Conservation (phyloP, 2,888 invertebrate genomes). For the Drosophila buzzatii region DNA sequence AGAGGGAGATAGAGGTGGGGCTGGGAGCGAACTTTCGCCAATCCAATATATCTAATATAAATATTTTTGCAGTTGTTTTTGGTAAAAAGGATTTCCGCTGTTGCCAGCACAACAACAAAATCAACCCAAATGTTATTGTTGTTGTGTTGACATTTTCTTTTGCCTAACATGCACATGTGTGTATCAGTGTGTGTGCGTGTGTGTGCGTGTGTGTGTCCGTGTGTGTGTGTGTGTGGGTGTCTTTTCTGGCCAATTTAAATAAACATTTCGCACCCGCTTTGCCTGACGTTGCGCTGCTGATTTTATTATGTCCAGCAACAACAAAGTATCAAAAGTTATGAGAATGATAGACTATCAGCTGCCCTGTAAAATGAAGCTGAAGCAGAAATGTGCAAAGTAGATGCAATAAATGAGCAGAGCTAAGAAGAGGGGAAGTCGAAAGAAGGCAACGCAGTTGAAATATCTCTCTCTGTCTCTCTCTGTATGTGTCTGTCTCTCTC, state of each 20-base stretch:
- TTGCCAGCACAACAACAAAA: constrained; percentile 43
- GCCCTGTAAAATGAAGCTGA: background rate
- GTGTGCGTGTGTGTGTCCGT: constrained; percentile 12
- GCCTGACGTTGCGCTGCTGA: constrained; percentile 57
- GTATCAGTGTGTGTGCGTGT: too few relatives aligned
- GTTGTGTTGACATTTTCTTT: constrained; percentile 68
- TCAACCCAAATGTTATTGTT: constrained; percentile 41
- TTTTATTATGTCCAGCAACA: constrained; percentile 73
- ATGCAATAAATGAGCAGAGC: background rate
- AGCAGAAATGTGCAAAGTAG: too few relatives aligned
- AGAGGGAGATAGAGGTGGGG: background rate
- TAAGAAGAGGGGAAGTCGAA: background rate
- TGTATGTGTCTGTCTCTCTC: too few relatives aligned
- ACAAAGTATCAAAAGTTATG: background rate
- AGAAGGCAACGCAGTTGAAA: too few relatives aligned
- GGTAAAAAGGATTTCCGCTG: constrained; percentile 74
- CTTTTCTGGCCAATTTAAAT: constrained; percentile 75
- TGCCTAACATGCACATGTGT: constrained; percentile 15
- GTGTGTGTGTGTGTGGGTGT: constrained; percentile 31
- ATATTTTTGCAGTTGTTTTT: constrained; percentile 79
- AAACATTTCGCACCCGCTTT: constrained; percentile 77
- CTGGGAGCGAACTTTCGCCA: constrained; percentile 20
- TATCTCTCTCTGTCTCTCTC: too few relatives aligned
- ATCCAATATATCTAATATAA: constrained; percentile 80
- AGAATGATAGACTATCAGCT: constrained; percentile 6